phyloP scores from a whole-genome alignment of 1,140 invertebrate species.

The Saccostrea cuccullata region DNA sequence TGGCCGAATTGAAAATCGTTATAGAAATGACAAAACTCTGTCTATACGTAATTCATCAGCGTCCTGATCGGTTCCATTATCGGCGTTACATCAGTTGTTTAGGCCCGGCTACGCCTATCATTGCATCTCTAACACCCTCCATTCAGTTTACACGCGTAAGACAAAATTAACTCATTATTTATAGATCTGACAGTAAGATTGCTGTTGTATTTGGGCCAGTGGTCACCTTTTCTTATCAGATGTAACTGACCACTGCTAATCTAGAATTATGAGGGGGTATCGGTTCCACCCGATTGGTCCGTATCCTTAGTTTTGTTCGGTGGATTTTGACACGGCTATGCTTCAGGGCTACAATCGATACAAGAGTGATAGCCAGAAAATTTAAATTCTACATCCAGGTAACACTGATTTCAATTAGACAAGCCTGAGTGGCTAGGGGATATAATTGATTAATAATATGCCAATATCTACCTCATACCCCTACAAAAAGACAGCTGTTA shows the following conservation, averaged over 20 bases:
- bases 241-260: constrained; percentile 24
- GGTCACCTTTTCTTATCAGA: constrained; percentile 8
- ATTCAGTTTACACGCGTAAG: constrained; percentile 22
- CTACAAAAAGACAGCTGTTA: constrained; percentile 25
- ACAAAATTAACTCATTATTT: constrained; percentile 35
- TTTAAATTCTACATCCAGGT: background rate
- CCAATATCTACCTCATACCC: constrained; percentile 23
- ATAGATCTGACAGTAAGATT: constrained; percentile 26
- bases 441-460: constrained; percentile 35
- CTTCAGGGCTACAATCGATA: constrained; percentile 9
- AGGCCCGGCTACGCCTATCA: background rate
- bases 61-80: background rate
- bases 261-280: constrained; percentile 30
- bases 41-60: background rate
- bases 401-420: constrained; percentile 19
- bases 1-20: background rate
- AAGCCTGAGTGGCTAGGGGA: constrained; percentile 12
- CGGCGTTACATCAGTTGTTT: constrained; percentile 16
- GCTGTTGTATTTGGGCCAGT: constrained; percentile 11
- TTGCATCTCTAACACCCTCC: constrained; percentile 18
- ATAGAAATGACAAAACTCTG: background rate
- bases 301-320: background rate
- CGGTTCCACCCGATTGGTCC: background rate
- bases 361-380: background rate
- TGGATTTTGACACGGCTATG: constrained; percentile 6